phyloP scores from a whole-genome alignment of 1,140 invertebrate species.

The Papilio polyxenes region DNA sequence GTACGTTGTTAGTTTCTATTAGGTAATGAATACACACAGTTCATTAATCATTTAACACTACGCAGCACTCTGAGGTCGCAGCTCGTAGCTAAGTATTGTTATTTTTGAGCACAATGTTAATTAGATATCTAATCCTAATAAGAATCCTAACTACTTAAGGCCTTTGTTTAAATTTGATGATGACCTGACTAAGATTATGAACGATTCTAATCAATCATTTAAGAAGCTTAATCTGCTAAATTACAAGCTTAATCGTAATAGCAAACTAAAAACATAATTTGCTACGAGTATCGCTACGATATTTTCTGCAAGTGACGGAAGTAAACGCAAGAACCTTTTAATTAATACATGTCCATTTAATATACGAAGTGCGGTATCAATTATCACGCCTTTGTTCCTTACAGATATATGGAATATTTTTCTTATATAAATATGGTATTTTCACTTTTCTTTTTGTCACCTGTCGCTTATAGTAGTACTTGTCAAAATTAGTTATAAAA shows the following conservation, averaged over 20 bases:
- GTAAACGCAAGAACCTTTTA: neutral
- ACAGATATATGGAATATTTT: neutral
- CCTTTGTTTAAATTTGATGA: no score
- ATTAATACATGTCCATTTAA: neutral
- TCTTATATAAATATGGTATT: neutral
- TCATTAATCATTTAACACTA: constrained; percentile 26
- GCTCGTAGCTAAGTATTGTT: neutral
- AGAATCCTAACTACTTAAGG: neutral
- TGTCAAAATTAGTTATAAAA: no score
- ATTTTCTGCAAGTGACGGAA: neutral
- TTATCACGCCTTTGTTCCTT: neutral
- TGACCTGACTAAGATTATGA: no score
- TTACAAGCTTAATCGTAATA: neutral
- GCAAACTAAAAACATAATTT: neutral
- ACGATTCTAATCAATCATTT: no score
- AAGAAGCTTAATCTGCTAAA: neutral
- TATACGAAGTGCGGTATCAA: neutral
- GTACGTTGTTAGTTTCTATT: constrained; percentile 18
- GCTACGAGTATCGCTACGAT: neutral
- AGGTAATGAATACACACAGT: constrained; percentile 19
- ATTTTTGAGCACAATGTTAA: neutral
- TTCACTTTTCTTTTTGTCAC: neutral
- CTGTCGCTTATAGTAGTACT: no score
- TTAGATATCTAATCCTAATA: neutral
- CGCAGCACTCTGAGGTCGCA: neutral